Evolutionary conservation across 2,888 invertebrate genomes (phyloP).

Genomic region (Drosophila anceps): DNA sequence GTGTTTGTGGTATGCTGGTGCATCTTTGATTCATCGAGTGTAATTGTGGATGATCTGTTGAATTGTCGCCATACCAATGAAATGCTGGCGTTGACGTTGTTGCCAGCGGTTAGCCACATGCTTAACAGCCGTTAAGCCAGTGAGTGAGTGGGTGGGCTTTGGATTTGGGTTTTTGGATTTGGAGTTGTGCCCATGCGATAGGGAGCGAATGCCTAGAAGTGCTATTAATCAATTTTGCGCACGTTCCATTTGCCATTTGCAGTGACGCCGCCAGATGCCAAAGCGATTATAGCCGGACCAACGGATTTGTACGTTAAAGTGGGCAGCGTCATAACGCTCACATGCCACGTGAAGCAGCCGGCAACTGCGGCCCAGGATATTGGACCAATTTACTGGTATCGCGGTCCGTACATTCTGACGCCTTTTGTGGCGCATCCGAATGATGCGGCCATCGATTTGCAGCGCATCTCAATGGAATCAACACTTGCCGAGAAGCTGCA

Average conservation of each 20-base stretch:
- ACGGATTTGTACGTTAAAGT: conserved; percentile 90
- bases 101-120: conserved; percentile 30
- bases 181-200: background rate
- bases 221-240: conserved; percentile 74
- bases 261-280: conserved; percentile 87
- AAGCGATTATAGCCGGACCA: conserved; percentile 89
- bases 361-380: conserved; percentile 87
- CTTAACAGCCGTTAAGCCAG: conserved; percentile 28
- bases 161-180: background rate
- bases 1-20: conserved; percentile 25
- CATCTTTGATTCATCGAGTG: conserved; percentile 48
- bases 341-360: conserved; percentile 90
- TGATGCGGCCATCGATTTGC: conserved; percentile 84
- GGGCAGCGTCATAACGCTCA: conserved; percentile 90
- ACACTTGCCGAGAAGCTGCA: conserved; percentile 89
- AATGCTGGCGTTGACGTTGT: conserved; percentile 24
- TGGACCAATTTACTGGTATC: conserved; percentile 91
- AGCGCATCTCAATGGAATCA: conserved; percentile 85
- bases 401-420: conserved; percentile 86
- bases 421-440: conserved; percentile 84
- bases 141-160: background rate
- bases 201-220: conserved; percentile 45
- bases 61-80: conserved; percentile 34
- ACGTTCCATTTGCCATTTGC: conserved; percentile 57
- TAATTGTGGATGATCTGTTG: conserved; percentile 39